phyloP scores from a whole-genome alignment of 2,113 vertebrate species.

The Cyrtonyx montezumae region DNA sequence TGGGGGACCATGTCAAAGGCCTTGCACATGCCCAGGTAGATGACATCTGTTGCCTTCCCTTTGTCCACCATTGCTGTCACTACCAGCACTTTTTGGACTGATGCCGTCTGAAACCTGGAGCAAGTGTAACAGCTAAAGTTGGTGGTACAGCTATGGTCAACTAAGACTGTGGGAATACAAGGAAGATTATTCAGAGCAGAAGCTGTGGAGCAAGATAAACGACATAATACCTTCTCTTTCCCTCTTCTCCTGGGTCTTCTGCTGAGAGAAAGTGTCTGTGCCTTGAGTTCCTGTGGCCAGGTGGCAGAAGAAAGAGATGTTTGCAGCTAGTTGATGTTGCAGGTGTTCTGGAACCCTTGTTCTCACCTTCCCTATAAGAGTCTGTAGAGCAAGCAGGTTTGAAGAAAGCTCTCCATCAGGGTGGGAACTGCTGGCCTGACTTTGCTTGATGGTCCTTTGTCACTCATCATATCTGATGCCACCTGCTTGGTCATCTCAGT shows the following conservation, averaged over 20 bases:
- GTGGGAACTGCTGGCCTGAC: neutral
- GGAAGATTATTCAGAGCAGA: too few relatives aligned
- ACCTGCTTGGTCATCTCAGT: neutral
- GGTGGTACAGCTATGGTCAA: neutral
- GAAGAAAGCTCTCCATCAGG: neutral
- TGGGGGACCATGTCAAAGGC: too few relatives aligned
- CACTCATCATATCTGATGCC: neutral
- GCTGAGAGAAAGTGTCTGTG: neutral
- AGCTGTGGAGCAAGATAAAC: too few relatives aligned
- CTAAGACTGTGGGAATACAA: neutral
- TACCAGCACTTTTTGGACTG: too few relatives aligned
- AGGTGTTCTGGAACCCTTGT: neutral
- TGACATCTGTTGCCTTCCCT: too few relatives aligned
- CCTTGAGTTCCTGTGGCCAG: neutral
- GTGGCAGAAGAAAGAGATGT: neutral
- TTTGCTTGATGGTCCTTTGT: neutral
- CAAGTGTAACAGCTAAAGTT: rapidly evolving
- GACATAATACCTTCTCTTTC: neutral
- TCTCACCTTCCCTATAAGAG: neutral
- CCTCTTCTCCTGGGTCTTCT: rapidly evolving
- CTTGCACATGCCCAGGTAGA: too few relatives aligned
- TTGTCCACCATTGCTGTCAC: too few relatives aligned
- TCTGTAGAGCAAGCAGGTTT: neutral
- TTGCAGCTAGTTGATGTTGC: neutral
- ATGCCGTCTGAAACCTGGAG: too few relatives aligned